A percentile compares a stretch with the other conserved stretches of the same genome.
These are phyloP conservation scores for Dipodomys stephensi DNA, from an alignment of 2,113 vertebrate species.

Conservation along the genomic window DNA sequence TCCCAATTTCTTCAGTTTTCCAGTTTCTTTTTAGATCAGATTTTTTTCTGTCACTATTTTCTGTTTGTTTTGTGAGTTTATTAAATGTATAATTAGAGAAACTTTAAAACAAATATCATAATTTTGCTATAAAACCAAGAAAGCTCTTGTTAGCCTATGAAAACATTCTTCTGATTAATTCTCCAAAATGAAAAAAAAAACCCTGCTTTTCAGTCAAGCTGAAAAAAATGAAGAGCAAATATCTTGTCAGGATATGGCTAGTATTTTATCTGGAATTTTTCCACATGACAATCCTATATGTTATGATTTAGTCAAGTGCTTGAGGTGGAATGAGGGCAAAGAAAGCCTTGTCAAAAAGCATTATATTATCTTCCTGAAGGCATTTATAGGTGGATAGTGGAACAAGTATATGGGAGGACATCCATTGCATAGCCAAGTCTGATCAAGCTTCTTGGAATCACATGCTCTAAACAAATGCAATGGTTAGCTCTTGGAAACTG, in stretches of 20 bases:
- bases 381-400: background rate
- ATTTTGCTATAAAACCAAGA: slow-evolving; percentile 18
- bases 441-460: background rate
- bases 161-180: background rate
- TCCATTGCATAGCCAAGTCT: background rate
- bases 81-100: background rate
- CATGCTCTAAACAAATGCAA: background rate
- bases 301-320: background rate
- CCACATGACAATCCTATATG: background rate
- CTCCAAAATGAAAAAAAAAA: background rate
- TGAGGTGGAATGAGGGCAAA: background rate
- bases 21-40: background rate
- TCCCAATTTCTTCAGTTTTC: background rate
- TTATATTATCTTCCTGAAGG: background rate
- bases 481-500: background rate
- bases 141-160: slow-evolving; percentile 33
- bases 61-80: slow-evolving; percentile 30
- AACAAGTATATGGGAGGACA: background rate
- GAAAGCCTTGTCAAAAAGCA: background rate
- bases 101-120: background rate
- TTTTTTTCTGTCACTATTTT: background rate
- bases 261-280: slow-evolving; percentile 14
- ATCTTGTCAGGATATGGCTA: background rate
- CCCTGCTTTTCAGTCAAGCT: background rate
- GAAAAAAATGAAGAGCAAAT: slow-evolving; percentile 4